Conservation (phyloP, 2,797 vertebrate genomes). For the Arrhamphus sclerolepis region DNA sequence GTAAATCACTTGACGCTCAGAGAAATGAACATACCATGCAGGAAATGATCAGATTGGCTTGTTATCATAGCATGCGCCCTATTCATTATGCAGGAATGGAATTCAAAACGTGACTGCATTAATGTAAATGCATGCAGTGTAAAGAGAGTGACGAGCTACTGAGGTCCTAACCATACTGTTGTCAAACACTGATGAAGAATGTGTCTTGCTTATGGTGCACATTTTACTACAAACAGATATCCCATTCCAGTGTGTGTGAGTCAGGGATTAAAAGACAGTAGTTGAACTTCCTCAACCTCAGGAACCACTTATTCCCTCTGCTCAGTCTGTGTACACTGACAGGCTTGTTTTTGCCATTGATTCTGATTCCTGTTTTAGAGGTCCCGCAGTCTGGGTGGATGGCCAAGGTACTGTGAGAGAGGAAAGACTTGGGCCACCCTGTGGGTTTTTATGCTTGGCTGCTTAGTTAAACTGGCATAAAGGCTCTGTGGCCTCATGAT, state of each 20-base stretch:
- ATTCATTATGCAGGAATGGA: slow-evolving; percentile 11
- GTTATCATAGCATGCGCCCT: slow-evolving; percentile 22
- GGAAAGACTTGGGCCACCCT: slow-evolving; percentile 3
- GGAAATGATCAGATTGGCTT: slow-evolving; percentile 17
- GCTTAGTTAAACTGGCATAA: slow-evolving; percentile 57
- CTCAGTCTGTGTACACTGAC: slow-evolving; percentile 20
- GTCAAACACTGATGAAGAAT: slow-evolving; percentile 1
- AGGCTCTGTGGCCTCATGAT: slow-evolving; percentile 47
- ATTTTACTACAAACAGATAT: slow-evolving; percentile 18
- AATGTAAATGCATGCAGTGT: not conserved
- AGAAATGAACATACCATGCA: slow-evolving; percentile 46
- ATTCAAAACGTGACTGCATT: slow-evolving; percentile 14
- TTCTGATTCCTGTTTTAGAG: slow-evolving; percentile 44
- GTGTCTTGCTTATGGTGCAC: not conserved
- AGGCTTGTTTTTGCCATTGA: slow-evolving; percentile 12
- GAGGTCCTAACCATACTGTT: slow-evolving; percentile 13
- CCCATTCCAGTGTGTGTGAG: slow-evolving; percentile 29
- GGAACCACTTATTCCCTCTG: slow-evolving; percentile 31
- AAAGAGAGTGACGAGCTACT: too few relatives aligned
- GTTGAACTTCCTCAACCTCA: slow-evolving; percentile 34
- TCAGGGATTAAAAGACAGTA: slow-evolving; percentile 24
- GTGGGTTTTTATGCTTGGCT: slow-evolving; percentile 21
- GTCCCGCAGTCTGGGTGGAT: slow-evolving; percentile 8
- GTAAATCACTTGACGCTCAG: slow-evolving; percentile 42
- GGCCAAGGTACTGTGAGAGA: slow-evolving; percentile 18